A percentile compares a stretch with the other conserved stretches of the same genome.
Conservation (phyloP, 2,888 invertebrate species). For the Pinctada fucata region DNA sequence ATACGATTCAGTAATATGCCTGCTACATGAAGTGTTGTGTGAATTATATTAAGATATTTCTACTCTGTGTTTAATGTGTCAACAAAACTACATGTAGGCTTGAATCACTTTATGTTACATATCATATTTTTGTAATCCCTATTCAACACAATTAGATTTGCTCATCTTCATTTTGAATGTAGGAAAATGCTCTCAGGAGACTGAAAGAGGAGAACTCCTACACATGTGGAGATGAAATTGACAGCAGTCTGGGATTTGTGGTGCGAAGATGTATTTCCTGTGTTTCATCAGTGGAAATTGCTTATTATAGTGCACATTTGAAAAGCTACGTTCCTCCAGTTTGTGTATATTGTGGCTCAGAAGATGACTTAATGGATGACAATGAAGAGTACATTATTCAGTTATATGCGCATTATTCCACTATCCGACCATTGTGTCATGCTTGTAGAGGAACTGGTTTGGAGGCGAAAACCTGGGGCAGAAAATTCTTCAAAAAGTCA, state of each 20-base stretch:
- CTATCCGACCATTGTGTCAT: conserved; percentile 21
- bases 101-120: no score
- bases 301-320: conserved; percentile 16
- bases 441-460: conserved; percentile 10
- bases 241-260: not conserved
- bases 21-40: no score
- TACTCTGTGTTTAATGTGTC: no score
- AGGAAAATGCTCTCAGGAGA: conserved; percentile 10
- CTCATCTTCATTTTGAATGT: no score
- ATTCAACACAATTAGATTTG: no score
- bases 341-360: conserved; percentile 23
- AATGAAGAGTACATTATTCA: conserved; percentile 9
- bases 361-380: conserved; percentile 27
- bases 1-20: no score
- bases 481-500: conserved; percentile 20
- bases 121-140: no score
- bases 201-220: conserved; percentile 15
- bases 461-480: conserved; percentile 26
- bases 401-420: conserved; percentile 22
- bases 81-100: no score
- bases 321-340: conserved; percentile 13
- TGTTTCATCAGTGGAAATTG: conserved; percentile 4
- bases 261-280: conserved; percentile 11
- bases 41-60: no score
- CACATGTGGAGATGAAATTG: conserved; percentile 9